Conservation (phyloP, 2,888 invertebrate species). For the Papilio demoleus region DNA sequence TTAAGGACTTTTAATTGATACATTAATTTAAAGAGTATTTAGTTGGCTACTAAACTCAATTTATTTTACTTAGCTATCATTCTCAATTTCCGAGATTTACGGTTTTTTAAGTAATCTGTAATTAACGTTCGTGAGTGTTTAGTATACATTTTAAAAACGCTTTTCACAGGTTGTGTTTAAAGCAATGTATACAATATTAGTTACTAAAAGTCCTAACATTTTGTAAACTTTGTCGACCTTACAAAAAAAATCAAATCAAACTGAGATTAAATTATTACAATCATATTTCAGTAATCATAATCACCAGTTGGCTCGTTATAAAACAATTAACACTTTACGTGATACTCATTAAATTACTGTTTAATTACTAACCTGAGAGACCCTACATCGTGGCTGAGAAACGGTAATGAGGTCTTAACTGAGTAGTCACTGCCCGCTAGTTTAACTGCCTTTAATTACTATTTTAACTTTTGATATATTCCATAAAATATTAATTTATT, state of each 20-base stretch:
- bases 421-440: background rate
- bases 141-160: background rate
- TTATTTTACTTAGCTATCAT: no score
- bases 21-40: no score
- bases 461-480: no score
- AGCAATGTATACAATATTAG: background rate
- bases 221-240: no score
- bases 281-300: conserved; percentile 21
- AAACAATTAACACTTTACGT: conserved; percentile 29
- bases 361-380: conserved; percentile 16
- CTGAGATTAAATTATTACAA: no score
- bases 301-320: conserved; percentile 4
- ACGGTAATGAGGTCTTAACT: background rate
- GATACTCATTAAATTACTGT: background rate
- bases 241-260: no score
- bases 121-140: no score
- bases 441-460: background rate
- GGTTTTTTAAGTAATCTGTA: no score
- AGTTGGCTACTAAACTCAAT: no score
- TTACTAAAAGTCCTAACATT: background rate
- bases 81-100: no score
- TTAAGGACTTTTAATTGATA: no score
- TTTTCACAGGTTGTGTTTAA: background rate
- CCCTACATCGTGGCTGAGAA: background rate
- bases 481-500: no score